Percentiles rank a stretch among this genome's conserved stretches.
These are phyloP conservation scores for Setophaga kirtlandii DNA, from an alignment of 2,113 vertebrate genomes.

Conservation along the genomic window DNA sequence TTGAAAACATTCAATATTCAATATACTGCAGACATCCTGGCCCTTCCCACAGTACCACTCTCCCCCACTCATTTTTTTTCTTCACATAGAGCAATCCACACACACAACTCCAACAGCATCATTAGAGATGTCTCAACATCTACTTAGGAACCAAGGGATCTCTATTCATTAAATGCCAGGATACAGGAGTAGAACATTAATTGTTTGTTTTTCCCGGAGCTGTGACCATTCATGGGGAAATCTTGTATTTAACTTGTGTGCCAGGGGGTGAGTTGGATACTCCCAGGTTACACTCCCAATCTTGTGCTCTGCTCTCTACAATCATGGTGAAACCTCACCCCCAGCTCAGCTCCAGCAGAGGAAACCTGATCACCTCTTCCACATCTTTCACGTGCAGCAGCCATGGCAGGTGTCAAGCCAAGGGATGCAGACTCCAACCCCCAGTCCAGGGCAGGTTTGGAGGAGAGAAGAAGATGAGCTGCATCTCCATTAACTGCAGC, in stretches of 20 bases:
- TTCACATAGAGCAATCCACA: background rate
- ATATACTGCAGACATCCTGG: background rate
- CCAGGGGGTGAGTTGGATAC: background rate
- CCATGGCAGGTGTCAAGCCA: background rate
- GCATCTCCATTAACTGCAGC: background rate
- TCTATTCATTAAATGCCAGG: background rate
- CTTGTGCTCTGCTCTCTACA: background rate
- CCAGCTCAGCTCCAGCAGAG: background rate
- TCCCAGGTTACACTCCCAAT: background rate
- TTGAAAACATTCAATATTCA: background rate
- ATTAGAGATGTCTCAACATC: background rate
- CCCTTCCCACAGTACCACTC: background rate
- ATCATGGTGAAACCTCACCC: background rate
- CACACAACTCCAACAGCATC: background rate
- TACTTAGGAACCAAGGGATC: background rate
- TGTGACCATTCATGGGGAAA: background rate
- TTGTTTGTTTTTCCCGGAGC: background rate
- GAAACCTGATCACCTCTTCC: background rate
- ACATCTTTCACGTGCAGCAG: background rate
- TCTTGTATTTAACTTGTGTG: background rate
- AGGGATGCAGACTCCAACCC: rapidly evolving
- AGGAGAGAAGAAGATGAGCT: background rate
- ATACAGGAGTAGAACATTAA: background rate
- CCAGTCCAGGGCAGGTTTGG: background rate
- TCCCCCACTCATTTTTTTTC: background rate